Evolutionary conservation across 2,113 vertebrate species (phyloP), one percentile per base, ranked within the genome.

Genomic region (Corydoras maculifer): DNA sequence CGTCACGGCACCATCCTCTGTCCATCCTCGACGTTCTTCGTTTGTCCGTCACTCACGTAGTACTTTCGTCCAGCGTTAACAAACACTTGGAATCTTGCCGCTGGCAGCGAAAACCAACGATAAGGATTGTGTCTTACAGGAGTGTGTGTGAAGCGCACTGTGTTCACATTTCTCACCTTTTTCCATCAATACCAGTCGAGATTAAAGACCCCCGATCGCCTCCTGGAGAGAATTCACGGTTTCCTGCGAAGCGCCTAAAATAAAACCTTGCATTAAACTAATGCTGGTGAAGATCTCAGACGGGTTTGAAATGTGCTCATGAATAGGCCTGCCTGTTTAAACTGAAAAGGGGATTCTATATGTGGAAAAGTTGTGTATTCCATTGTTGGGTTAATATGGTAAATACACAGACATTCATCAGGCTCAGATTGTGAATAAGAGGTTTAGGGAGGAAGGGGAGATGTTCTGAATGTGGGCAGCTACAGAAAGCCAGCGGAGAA

Each of bases 131-230:
- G 18, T 25, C 18, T 25, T 25, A 25, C 18, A 2, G 18, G 18
- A 25, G 18, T 25, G 53, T 4, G 11, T 55, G 4, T 55, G 9
- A 55, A 55, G 55, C 15, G 1, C 12, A 3, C 58, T n/a, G 13
- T 31, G 5, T 54, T 5, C 53, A 54, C 9, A 13, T 55, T 13
- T 55, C 14, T 14, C 57, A 68, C 65, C 50, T 57, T 57, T 68
- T n/a, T 61, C 66, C 48, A 68, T 49, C 11, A 48, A 13, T 32
- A 50, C 13, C 32, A 63, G 7, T 11, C 61, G 55, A 53, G 66
- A 25, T 50, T 14, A 30, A 29, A 74, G 59, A 57, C 5, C 43
- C 10, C 48, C 49, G n/a, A 74, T 54, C 55, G 68, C 73, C 43
- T 58, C 18, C 31, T 63, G 59, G 4, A 68, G 18, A 8, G 58